phyloP scores from a whole-genome alignment of 1,140 invertebrate genomes.

The Leptoteleia sp. region DNA sequence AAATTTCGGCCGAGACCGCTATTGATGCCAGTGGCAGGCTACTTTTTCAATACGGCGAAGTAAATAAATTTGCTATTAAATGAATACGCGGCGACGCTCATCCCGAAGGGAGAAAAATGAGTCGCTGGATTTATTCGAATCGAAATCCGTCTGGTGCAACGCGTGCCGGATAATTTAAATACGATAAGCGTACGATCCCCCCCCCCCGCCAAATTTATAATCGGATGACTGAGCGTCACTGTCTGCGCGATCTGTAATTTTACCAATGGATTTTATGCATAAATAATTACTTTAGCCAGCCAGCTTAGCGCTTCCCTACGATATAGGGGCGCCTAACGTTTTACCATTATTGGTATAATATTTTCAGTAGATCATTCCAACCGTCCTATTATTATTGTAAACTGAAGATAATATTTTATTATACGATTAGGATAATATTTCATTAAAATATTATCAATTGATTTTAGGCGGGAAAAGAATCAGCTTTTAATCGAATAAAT shows the following conservation, averaged over 20 bases:
- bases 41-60: conserved; percentile 66
- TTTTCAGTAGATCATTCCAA: too few species aligned
- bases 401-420: too few species aligned
- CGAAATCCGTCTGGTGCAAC: conserved; percentile 55
- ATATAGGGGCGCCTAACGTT: too few species aligned
- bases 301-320: background rate
- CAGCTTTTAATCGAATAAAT: too few species aligned
- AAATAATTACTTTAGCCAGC: conserved; percentile 41
- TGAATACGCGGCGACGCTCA: conserved; percentile 37
- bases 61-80: conserved; percentile 67
- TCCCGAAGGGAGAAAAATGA: conserved; percentile 57
- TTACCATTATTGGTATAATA: too few species aligned
- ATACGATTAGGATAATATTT: too few species aligned
- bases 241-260: conserved; percentile 53
- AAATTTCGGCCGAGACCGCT: conserved; percentile 39
- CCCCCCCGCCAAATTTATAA: conserved; percentile 44
- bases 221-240: conserved; percentile 39
- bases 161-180: conserved; percentile 51
- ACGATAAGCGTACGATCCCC: conserved; percentile 54
- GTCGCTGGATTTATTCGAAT: conserved; percentile 45
- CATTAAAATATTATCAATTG: too few species aligned
- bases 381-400: too few species aligned
- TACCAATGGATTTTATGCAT: conserved; percentile 15
- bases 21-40: conserved; percentile 65
- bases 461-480: too few species aligned